These are phyloP conservation scores for Crossaster papposus DNA, from an alignment of 53 echinoderm and acorn worm species.

Conservation along the genomic window DNA sequence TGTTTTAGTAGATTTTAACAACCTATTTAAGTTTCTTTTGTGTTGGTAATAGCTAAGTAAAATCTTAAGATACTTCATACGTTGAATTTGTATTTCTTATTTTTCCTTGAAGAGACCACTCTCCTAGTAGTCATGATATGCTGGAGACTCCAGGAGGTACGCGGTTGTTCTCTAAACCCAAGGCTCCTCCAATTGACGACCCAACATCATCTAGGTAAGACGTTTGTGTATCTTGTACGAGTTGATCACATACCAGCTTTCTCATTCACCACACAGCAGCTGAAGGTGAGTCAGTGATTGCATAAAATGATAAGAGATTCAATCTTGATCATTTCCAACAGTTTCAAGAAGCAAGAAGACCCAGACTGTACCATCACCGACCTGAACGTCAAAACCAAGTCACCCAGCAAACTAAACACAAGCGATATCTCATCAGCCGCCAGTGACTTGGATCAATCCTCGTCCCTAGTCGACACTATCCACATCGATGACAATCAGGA, in stretches of 20 bases:
- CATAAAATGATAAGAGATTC: background rate
- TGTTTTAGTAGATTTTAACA: background rate
- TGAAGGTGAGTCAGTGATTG: background rate
- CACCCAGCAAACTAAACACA: conserved; percentile 23
- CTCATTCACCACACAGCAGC: background rate
- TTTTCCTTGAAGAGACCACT: background rate
- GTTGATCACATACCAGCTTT: background rate
- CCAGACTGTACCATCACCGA: conserved; percentile 89
- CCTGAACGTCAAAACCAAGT: conserved; percentile 68
- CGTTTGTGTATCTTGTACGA: background rate
- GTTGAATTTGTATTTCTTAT: too few relatives aligned
- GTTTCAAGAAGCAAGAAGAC: conserved; percentile 65
- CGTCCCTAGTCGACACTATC: conserved; percentile 24
- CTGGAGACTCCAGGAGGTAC: conserved; percentile 50
- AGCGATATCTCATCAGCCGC: conserved; percentile 52
- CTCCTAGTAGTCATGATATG: background rate
- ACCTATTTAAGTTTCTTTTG: too few relatives aligned
- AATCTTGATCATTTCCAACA: background rate
- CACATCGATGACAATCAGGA: conserved; percentile 70
- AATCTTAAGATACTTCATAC: background rate
- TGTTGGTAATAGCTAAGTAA: too few relatives aligned
- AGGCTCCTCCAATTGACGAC: conserved; percentile 1
- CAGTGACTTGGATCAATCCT: conserved; percentile 78
- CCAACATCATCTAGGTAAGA: background rate
- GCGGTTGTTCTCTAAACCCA: conserved; percentile 36